Base-by-base conservation (phyloP, 2,113 vertebrate species). In the Triplophysa tibetana region DNA sequence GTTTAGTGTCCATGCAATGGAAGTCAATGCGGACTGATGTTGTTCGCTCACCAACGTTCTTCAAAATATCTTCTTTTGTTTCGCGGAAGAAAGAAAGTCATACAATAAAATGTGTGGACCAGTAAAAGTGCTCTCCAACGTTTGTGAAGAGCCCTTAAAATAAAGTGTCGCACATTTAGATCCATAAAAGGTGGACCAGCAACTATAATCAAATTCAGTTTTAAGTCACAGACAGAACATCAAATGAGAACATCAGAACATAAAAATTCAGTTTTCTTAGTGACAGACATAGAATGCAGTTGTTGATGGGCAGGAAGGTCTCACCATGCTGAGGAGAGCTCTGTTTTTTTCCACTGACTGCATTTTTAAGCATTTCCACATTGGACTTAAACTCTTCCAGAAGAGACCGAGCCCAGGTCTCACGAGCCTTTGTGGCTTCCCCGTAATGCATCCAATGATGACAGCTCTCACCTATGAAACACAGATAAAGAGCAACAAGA, bases 361-460 rank as follows among this genome's bases (percentile, higher is more conserved):
- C 94, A 43, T 90, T 94, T 86, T 96, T 98, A 67, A 99, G 91
- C 93, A 97, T 94, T 82, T 98, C 97, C 87, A 98, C 93, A 16
- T 96, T 97, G 87, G 92, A 89, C 83, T 89, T 94, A 88, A 98
- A 99, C 86, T 99, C 97, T 26, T 97, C 94, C 60, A 98, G 88
- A 69, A 99, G 89, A 81, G 89, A 93, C 11, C 90, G 90, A 7
- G 93, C 95, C 98, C 98, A 99, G 85, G 88, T 89, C 85, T 94
- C 95, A 87, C 98, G 94, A 52, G 92, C 84, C 92, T 98, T 98
- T 60, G 97, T 98, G 82, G 96, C 95, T 84, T 99, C 97, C 33
- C 95, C 95, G 84, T 94, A 98, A 92, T 98, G 93, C 96, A 98
- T 96, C 98, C 98, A 99, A 85, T 98, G 97, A 81, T 81, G 87